These are phyloP conservation scores for Leptinotarsa juncta DNA, from an alignment of 2,888 invertebrate genomes.

Conservation along the genomic window DNA sequence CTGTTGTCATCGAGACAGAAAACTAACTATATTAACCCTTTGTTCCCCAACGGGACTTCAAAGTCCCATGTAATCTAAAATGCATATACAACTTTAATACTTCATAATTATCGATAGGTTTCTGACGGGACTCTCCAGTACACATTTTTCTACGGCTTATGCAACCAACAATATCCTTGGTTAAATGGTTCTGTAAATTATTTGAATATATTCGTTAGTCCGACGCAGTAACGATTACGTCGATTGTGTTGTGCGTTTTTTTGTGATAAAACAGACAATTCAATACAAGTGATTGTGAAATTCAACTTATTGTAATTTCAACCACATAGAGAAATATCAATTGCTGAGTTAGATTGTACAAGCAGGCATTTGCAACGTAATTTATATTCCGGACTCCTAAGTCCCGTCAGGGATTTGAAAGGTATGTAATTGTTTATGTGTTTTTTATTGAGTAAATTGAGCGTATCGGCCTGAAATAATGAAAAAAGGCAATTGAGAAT, in stretches of 20 bases:
- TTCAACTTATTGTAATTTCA: constrained; percentile 22
- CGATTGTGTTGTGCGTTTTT: constrained; percentile 27
- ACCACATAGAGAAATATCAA: constrained; percentile 23
- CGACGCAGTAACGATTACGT: constrained; percentile 21
- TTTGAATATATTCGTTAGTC: constrained; percentile 27
- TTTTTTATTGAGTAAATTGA: constrained; percentile 13
- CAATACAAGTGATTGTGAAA: constrained; percentile 23
- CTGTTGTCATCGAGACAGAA: too few species aligned
- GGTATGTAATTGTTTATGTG: constrained; percentile 12
- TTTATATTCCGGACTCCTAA: constrained; percentile 24
- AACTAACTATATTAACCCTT: neutral
- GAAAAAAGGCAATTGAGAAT: constrained; percentile 1
- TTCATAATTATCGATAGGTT: constrained; percentile 12
- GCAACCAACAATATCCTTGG: constrained; percentile 17
- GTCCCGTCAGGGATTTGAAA: constrained; percentile 25
- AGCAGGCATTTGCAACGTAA: constrained; percentile 23
- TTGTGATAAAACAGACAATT: too few species aligned
- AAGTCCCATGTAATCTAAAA: constrained; percentile 20
- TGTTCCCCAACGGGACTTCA: constrained; percentile 1
- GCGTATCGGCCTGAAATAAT: constrained; percentile 12
- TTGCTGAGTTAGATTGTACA: constrained; percentile 24
- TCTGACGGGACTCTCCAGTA: constrained; percentile 19
- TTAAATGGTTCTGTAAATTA: constrained; percentile 20
- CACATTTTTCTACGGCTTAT: constrained; percentile 22
- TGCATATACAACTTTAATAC: constrained; percentile 17